Percentiles rank a stretch among this genome's conserved stretches.
phyloP scores from a whole-genome alignment of 35 echinoderm and acorn worm genomes.

The Nesometra sesokonis region DNA sequence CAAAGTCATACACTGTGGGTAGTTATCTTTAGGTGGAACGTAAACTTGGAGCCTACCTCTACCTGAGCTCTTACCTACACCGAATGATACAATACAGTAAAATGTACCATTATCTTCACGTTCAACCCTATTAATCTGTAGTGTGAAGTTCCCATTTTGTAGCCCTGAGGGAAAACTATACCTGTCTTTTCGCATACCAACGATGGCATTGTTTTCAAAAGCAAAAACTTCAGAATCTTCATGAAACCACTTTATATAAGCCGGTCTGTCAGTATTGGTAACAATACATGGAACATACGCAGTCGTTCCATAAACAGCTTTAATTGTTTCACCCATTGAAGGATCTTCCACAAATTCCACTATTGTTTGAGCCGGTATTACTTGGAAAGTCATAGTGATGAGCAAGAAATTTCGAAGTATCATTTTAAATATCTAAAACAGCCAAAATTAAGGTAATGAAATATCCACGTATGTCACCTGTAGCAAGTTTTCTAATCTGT shows the following conservation, averaged over 20 bases:
- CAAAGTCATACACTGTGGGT: neutral
- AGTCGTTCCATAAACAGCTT: neutral
- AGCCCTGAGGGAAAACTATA: neutral
- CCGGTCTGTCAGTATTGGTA: neutral
- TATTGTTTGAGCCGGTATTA: neutral
- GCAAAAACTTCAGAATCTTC: neutral
- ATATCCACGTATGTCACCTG: too few species aligned
- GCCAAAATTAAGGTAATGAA: too few species aligned
- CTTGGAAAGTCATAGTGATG: neutral
- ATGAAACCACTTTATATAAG: neutral
- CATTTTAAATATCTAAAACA: too few species aligned
- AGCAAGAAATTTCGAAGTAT: too few species aligned
- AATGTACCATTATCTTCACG: neutral
- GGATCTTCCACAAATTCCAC: neutral
- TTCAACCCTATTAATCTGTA: neutral
- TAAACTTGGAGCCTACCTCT: neutral
- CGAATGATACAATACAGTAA: neutral
- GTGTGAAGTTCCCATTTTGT: neutral
- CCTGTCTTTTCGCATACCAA: neutral
- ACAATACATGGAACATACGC: neutral
- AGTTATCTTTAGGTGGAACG: neutral
- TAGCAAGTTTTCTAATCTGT: too few species aligned
- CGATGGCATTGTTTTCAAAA: neutral
- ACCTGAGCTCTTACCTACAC: neutral
- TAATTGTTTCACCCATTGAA: neutral